A percentile compares a stretch with the other conserved stretches of the same genome.
phyloP scores from a whole-genome alignment of 2,888 invertebrate species.

The Cosmopolites sordidus region DNA sequence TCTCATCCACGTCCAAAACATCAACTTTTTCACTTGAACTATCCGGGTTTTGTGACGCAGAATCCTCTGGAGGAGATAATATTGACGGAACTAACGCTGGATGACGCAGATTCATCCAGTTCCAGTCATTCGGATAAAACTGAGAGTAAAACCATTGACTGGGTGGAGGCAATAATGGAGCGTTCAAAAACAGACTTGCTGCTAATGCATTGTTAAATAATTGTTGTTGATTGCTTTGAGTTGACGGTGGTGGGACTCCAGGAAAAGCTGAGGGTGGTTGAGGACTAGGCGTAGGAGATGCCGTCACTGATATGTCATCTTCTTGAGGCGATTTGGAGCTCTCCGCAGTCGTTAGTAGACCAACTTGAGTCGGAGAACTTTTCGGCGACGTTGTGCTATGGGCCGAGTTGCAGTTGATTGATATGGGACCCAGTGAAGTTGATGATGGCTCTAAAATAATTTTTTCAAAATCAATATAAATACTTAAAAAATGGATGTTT shows the following conservation, averaged over 20 bases:
- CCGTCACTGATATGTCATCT: conserved; percentile 60
- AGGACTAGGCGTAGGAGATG: conserved; percentile 58
- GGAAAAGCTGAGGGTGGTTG: conserved; percentile 47
- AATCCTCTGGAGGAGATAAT: conserved; percentile 30
- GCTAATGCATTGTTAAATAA: conserved; percentile 59
- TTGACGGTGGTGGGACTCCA: conserved; percentile 42
- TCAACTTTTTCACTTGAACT: conserved; percentile 39
- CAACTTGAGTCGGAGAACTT: conserved; percentile 53
- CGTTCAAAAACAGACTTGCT: conserved; percentile 70
- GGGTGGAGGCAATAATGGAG: conserved; percentile 69
- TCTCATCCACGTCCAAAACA: conserved; percentile 36
- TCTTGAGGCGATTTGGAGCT: conserved; percentile 45
- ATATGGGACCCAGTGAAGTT: conserved; percentile 47
- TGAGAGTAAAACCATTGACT: conserved; percentile 77
- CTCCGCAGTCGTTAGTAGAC: conserved; percentile 48
- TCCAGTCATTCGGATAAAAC: conserved; percentile 67
- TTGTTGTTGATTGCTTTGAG: conserved; percentile 43
- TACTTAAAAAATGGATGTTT: background rate
- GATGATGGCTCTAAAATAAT: conserved; percentile 44
- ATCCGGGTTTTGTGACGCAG: conserved; percentile 35
- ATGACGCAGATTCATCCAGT: conserved; percentile 56
- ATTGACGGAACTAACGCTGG: conserved; percentile 27
- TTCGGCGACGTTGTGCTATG: conserved; percentile 71
- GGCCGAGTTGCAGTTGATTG: conserved; percentile 53
- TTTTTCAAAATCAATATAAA: background rate